Percentiles rank a stretch among this genome's conserved stretches.
phyloP scores from a whole-genome alignment of 1,140 invertebrate genomes.

The Charaxes varanes region DNA sequence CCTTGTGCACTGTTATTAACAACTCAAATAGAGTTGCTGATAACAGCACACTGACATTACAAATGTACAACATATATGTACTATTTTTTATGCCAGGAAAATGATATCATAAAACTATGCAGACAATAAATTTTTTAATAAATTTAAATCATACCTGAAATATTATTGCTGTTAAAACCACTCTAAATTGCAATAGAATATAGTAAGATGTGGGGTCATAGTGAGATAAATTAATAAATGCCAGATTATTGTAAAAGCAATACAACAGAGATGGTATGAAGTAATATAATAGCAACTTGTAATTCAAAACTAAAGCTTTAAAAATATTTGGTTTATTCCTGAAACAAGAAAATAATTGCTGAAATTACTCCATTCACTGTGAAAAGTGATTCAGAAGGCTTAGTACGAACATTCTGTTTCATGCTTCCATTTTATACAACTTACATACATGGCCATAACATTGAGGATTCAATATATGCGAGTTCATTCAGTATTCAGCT shows the following conservation, averaged over 20 bases:
- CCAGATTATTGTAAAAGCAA: slow-evolving; percentile 96
- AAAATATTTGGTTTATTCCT: slow-evolving; percentile 57
- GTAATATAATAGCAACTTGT: slow-evolving; percentile 86
- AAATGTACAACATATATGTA: no score
- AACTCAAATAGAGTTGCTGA: no score
- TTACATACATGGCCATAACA: no score
- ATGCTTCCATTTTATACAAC: no score
- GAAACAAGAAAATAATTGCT: slow-evolving; percentile 58
- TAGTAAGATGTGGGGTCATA: slow-evolving; percentile 98
- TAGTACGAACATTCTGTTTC: not conserved
- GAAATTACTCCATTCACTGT: not conserved
- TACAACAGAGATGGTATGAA: slow-evolving; percentile 94
- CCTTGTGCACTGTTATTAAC: no score
- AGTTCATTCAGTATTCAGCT: no score
- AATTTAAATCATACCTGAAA: slow-evolving; percentile 86
- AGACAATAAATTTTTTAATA: no score
- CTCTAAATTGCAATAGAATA: slow-evolving; percentile 92
- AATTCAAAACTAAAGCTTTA: slow-evolving; percentile 72
- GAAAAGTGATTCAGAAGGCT: no score
- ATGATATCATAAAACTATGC: no score
- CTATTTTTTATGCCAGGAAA: no score
- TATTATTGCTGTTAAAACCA: slow-evolving; percentile 92
- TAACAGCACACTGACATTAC: no score
- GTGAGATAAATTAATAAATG: slow-evolving; percentile 91
- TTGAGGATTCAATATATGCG: no score